phyloP scores from a whole-genome alignment of 2,113 vertebrate genomes.

The Halcyon malimbica region DNA sequence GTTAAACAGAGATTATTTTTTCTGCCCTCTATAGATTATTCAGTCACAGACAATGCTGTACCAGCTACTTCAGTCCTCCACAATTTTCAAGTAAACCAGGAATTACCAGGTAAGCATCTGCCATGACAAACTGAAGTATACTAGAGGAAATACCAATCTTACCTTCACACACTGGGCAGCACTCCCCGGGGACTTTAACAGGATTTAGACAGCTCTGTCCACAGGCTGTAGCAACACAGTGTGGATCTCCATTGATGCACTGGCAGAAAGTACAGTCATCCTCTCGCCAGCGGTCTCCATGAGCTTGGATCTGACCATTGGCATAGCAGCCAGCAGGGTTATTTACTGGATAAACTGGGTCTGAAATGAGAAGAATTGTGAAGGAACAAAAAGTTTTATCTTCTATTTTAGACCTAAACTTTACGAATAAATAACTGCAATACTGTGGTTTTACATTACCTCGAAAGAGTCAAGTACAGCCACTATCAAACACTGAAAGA shows the following conservation, averaged over 20 bases:
- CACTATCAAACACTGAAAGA: not conserved
- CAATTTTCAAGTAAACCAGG: not conserved
- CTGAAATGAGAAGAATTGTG: constrained; percentile 61
- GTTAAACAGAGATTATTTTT: not conserved
- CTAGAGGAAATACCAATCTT: not conserved
- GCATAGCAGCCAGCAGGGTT: constrained; percentile 90
- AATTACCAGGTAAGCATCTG: not conserved
- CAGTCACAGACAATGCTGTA: not conserved
- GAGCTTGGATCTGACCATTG: constrained; percentile 86
- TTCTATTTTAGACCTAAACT: not conserved
- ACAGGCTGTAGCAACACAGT: constrained; percentile 87
- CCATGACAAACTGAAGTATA: accelerated
- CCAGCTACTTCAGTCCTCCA: not conserved
- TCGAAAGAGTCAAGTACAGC: not conserved
- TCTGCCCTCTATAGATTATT: not conserved
- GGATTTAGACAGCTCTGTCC: constrained; percentile 89
- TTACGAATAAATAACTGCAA: not conserved
- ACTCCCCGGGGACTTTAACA: constrained; percentile 89
- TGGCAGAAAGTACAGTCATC: constrained; percentile 92
- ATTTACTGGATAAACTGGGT: constrained; percentile 82
- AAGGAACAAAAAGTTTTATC: not conserved
- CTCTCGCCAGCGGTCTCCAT: constrained; percentile 90
- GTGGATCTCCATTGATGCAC: constrained; percentile 85
- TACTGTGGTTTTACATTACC: not conserved
- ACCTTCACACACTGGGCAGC: constrained; percentile 91